Conservation (phyloP, 2,888 invertebrate species). For the Ischnus inquisitorius region DNA sequence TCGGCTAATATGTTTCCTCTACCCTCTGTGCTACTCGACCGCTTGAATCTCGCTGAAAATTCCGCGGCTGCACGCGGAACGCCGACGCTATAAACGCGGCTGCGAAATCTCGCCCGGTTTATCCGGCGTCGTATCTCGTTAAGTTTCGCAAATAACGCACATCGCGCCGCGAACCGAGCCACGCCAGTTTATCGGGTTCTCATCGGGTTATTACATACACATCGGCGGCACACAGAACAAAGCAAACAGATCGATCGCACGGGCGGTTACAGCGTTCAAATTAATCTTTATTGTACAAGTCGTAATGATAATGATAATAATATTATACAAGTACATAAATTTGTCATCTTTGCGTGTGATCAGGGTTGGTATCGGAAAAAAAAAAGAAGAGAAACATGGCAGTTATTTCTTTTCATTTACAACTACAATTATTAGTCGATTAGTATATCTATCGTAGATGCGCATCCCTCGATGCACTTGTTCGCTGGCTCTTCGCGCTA, state of each 20-base stretch:
- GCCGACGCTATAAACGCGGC: conserved; percentile 21
- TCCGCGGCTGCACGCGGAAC: conserved; percentile 41
- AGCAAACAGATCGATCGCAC: background rate
- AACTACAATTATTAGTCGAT: conserved; percentile 49
- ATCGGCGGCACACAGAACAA: background rate
- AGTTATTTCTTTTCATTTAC: conserved; percentile 41
- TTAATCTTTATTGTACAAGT: conserved; percentile 59
- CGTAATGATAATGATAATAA: conserved; percentile 34
- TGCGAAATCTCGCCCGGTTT: conserved; percentile 36
- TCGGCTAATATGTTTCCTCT: background rate
- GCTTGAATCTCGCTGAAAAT: background rate
- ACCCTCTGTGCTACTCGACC: conserved; percentile 7
- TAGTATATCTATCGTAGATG: conserved; percentile 33
- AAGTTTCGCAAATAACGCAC: conserved; percentile 42
- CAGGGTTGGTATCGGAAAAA: background rate
- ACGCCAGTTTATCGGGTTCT: conserved; percentile 27
- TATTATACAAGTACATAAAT: conserved; percentile 42
- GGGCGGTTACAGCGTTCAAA: conserved; percentile 31
- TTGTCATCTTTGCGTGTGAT: conserved; percentile 25
- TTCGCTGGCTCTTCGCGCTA: conserved; percentile 6
- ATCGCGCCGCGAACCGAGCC: background rate
- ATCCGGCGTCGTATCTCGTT: conserved; percentile 45
- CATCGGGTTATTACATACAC: conserved; percentile 24
- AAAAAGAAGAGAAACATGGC: conserved; percentile 19
- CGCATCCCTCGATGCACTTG: conserved; percentile 12